phyloP scores from a whole-genome alignment of 2,113 vertebrate genomes.

The Ciconia stormi region DNA sequence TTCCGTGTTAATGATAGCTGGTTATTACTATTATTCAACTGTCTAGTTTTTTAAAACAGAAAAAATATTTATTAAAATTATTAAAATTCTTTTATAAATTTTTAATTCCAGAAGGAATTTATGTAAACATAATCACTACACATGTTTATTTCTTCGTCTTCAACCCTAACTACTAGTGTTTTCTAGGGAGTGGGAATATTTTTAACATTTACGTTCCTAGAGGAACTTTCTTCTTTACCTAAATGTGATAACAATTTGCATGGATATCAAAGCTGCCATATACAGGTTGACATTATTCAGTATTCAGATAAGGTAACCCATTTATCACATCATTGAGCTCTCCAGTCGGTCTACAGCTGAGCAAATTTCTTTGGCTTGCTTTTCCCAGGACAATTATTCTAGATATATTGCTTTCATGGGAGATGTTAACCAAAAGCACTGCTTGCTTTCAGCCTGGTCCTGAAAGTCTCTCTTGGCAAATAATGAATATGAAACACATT shows the following conservation, averaged over 20 bases:
- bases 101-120: neutral
- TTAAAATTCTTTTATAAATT: neutral
- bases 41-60: neutral
- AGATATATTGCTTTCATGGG: conserved; percentile 46
- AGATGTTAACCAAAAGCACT: conserved; percentile 43
- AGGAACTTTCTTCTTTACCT: neutral
- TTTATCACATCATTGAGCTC: neutral
- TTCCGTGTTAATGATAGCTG: accelerated
- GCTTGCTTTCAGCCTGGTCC: conserved; percentile 25
- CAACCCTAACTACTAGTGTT: neutral
- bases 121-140: neutral
- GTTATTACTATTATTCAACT: neutral
- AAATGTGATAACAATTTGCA: neutral
- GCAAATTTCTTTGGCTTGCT: conserved; percentile 23
- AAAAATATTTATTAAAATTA: neutral
- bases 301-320: conserved; percentile 2
- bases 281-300: neutral
- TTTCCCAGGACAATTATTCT: conserved; percentile 35
- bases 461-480: conserved; percentile 8
- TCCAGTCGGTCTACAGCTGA: conserved; percentile 19
- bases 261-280: neutral
- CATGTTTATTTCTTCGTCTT: neutral
- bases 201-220: neutral
- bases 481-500: conserved; percentile 56
- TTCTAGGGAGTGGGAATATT: neutral